Conservation (phyloP, 64 coral and sea anemone genomes). For the Pocillopora damicornis region DNA sequence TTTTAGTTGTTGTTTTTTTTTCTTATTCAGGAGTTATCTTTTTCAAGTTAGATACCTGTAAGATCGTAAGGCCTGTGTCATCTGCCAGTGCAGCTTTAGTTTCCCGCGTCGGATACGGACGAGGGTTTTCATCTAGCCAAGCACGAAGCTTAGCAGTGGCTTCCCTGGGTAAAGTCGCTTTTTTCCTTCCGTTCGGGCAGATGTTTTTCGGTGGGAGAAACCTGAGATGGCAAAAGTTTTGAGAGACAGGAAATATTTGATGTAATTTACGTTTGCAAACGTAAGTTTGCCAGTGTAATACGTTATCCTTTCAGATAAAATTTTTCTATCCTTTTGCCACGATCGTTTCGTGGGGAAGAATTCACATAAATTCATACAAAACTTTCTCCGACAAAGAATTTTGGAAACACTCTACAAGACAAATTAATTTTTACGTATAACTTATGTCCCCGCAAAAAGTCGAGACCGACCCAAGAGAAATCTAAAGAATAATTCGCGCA, state of each 20-base stretch:
- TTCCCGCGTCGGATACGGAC: slow-evolving; percentile 13
- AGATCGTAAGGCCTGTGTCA: background rate
- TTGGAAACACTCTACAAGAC: no score
- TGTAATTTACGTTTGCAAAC: background rate
- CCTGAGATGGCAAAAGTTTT: background rate
- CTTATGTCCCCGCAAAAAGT: no score
- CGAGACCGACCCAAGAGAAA: no score
- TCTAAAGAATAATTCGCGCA: no score
- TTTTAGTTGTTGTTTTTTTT: no score
- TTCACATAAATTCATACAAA: no score
- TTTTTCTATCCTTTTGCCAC: no score
- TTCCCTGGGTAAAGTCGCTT: slow-evolving; percentile 16
- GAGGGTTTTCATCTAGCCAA: background rate
- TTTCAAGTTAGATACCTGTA: background rate
- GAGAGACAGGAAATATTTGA: background rate
- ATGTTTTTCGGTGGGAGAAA: slow-evolving; percentile 2
- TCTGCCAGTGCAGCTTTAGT: background rate
- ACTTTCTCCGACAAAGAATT: no score
- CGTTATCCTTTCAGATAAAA: no score
- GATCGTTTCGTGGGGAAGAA: no score
- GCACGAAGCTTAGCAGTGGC: background rate
- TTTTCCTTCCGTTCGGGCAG: slow-evolving; percentile 6
- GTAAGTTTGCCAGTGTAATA: no score
- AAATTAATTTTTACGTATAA: no score
- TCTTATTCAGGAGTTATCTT: background rate